phyloP scores from a whole-genome alignment of 1,140 invertebrate species.

The Maniola jurtina region DNA sequence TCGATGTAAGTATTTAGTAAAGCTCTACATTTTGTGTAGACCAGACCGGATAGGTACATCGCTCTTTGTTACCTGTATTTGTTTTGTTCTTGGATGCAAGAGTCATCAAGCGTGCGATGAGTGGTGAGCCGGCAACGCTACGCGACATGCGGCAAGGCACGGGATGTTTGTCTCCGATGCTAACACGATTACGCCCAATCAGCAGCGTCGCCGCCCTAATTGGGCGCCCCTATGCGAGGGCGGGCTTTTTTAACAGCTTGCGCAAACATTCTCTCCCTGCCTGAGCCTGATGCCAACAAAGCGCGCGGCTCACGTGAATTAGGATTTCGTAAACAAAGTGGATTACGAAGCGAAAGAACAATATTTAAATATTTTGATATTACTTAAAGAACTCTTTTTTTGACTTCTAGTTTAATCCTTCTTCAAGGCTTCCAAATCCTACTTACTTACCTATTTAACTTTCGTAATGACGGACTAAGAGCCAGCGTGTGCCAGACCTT shows the following conservation, averaged over 20 bases:
- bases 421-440: too few species aligned
- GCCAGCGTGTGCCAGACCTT: too few species aligned
- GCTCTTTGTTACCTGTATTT: too few species aligned
- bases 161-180: slow-evolving; percentile 63
- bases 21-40: too few species aligned
- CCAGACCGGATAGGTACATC: too few species aligned
- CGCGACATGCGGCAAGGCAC: slow-evolving; percentile 17
- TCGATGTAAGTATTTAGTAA: too few species aligned
- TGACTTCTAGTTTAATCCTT: too few species aligned
- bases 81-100: too few species aligned
- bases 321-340: slow-evolving; percentile 12
- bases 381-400: too few species aligned
- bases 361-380: not conserved
- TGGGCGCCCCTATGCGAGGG: slow-evolving; percentile 64
- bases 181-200: slow-evolving; percentile 76
- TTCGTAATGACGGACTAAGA: too few species aligned
- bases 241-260: slow-evolving; percentile 73
- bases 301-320: slow-evolving; percentile 16
- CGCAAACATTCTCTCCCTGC: slow-evolving; percentile 53
- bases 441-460: too few species aligned
- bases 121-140: not conserved
- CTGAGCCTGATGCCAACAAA: slow-evolving; percentile 22
- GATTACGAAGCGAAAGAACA: not conserved
- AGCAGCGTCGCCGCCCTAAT: slow-evolving; percentile 73
- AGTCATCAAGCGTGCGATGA: not conserved